A percentile compares a stretch with the other conserved stretches of the same genome.
Evolutionary conservation across 2,797 vertebrate species (phyloP).

Genomic region (Rhabdophis nuchalis): DNA sequence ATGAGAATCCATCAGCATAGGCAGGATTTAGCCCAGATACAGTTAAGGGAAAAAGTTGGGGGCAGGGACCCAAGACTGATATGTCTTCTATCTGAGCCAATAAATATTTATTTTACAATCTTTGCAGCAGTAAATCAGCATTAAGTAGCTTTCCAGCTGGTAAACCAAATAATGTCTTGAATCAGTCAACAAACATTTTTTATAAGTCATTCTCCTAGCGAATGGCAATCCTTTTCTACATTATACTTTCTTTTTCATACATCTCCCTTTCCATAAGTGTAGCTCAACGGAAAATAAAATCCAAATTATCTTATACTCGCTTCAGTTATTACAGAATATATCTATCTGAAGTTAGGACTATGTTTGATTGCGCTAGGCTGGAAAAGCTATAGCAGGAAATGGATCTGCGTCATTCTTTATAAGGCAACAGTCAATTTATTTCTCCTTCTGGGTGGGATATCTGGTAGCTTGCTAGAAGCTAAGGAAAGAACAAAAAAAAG

Average conservation of each 20-base stretch:
- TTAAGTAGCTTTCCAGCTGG: not conserved
- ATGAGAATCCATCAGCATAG: not conserved
- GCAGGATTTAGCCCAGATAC: not conserved
- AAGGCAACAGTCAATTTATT: not conserved
- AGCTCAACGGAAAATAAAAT: not conserved
- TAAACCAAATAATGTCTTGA: not conserved
- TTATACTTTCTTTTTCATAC: not conserved
- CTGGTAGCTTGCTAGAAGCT: not conserved
- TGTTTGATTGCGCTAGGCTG: accelerated
- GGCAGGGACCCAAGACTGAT: not conserved
- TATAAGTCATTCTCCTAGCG: not conserved
- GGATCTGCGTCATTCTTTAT: accelerated
- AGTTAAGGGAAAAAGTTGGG: not conserved
- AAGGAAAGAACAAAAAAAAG: not conserved
- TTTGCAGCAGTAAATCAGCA: not conserved
- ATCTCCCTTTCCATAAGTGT: too few relatives aligned
- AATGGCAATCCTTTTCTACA: not conserved
- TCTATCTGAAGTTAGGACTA: not conserved
- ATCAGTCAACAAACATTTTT: not conserved
- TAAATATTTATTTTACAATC: not conserved
- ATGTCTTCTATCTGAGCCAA: not conserved
- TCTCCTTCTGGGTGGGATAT: not conserved
- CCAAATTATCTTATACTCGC: not conserved
- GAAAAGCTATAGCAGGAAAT: not conserved
- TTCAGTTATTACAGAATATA: not conserved